phyloP scores from a whole-genome alignment of 2,888 invertebrate species.

The Halictus ligatus region DNA sequence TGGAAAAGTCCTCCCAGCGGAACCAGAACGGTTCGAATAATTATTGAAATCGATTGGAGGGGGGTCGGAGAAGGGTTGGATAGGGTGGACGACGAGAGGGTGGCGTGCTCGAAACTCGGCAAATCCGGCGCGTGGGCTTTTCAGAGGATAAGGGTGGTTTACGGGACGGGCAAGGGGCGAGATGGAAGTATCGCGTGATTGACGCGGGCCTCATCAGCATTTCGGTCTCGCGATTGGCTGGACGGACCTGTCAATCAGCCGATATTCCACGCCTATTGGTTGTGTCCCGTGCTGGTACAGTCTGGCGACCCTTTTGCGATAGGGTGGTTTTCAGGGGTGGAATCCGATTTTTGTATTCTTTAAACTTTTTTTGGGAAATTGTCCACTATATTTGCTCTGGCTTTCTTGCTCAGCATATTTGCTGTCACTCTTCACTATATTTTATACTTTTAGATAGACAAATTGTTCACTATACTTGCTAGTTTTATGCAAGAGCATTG shows the following conservation, averaged over 20 bases:
- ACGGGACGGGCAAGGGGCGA: conserved; percentile 77
- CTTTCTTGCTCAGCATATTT: not conserved
- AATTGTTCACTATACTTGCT: too few species aligned
- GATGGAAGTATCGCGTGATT: conserved; percentile 86
- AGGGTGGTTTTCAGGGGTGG: not conserved
- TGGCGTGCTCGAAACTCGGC: conserved; percentile 59
- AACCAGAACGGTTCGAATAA: conserved; percentile 30
- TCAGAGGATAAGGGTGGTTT: conserved; percentile 62
- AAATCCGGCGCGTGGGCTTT: conserved; percentile 65
- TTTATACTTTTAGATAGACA: too few species aligned
- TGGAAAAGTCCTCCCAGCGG: not conserved
- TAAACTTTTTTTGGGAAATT: not conserved
- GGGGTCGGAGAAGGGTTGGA: conserved; percentile 21
- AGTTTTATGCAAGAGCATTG: too few species aligned
- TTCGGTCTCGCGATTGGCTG: conserved; percentile 91
- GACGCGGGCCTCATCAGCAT: conserved; percentile 92
- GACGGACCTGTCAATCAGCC: conserved; percentile 93
- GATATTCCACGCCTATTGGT: conserved; percentile 85
- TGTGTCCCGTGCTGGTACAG: conserved; percentile 62
- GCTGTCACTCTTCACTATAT: not conserved
- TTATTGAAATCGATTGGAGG: conserved; percentile 41
- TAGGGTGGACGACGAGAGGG: conserved; percentile 46
- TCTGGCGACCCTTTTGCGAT: conserved; percentile 50
- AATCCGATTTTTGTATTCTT: not conserved
- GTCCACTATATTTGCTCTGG: not conserved